phyloP scores from a whole-genome alignment of 2,797 vertebrate genomes.

The Pelobates cultripes region DNA sequence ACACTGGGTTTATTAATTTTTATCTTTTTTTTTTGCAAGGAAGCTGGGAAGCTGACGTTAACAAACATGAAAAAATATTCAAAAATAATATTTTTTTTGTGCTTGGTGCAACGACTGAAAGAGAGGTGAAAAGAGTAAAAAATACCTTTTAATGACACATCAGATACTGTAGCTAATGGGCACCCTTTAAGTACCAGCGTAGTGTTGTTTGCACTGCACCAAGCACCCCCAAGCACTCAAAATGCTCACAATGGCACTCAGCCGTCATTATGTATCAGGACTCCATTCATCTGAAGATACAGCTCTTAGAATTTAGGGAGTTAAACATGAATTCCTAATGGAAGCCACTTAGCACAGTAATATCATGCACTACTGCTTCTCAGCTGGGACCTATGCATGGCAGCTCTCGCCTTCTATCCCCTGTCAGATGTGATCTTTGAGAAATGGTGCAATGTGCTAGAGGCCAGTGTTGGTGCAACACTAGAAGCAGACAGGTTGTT shows the following conservation, averaged over 20 bases:
- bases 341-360: conserved; percentile 53
- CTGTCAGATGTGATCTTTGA: conserved; percentile 42
- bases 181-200: no score
- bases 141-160: background rate
- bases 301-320: conserved; percentile 13
- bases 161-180: background rate
- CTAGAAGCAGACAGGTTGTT: no score
- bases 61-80: no score
- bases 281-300: conserved; percentile 24
- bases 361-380: conserved; percentile 52
- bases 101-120: no score
- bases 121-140: no score
- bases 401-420: conserved; percentile 32
- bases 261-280: conserved; percentile 22
- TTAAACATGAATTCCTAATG: conserved; percentile 48
- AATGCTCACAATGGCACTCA: background rate
- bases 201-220: background rate
- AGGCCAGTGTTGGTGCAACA: background rate
- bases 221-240: background rate
- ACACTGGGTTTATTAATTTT: no score
- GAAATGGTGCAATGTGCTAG: conserved; percentile 33
- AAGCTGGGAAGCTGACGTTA: no score
- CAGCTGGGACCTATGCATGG: conserved; percentile 44
- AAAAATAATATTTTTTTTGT: no score
- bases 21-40: no score